A percentile compares a stretch with the other conserved stretches of the same genome.
phyloP scores from a whole-genome alignment of 2,888 invertebrate genomes.

The Mesopsocus fuscifrons region DNA sequence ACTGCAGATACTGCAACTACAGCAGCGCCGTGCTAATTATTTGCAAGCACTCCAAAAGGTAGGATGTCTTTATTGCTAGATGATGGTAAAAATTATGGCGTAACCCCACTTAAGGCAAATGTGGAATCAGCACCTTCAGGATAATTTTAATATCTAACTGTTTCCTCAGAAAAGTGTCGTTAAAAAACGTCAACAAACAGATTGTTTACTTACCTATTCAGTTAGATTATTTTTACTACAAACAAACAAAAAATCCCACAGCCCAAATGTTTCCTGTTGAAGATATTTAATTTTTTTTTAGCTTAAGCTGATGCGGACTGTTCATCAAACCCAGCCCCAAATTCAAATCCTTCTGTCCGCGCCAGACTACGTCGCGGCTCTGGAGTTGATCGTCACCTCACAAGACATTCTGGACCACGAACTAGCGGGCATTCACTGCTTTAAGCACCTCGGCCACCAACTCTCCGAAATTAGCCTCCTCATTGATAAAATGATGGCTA shows the following conservation, averaged over 20 bases:
- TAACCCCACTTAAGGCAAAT: too few species aligned
- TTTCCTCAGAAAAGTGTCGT: too few species aligned
- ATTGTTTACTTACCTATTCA: too few species aligned
- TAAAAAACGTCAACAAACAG: too few species aligned
- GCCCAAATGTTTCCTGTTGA: too few species aligned
- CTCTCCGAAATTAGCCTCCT: conserved; percentile 86
- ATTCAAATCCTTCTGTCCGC: conserved; percentile 86
- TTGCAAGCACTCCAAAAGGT: conserved; percentile 42
- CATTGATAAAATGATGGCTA: conserved; percentile 91
- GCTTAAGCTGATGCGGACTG: conserved; percentile 81
- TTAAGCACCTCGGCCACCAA: conserved; percentile 87
- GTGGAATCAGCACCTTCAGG: too few species aligned
- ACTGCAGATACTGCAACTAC: conserved; percentile 43
- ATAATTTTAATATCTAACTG: too few species aligned
- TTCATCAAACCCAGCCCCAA: conserved; percentile 95
- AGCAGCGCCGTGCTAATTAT: conserved; percentile 34
- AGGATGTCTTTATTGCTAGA: too few species aligned
- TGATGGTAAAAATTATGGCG: too few species aligned
- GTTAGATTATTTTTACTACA: too few species aligned
- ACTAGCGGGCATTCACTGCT: conserved; percentile 80
- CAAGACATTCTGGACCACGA: conserved; percentile 84
- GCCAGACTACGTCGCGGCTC: conserved; percentile 91
- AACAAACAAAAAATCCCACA: too few species aligned
- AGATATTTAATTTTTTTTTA: conserved; percentile 18
- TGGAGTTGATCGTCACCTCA: conserved; percentile 91